phyloP scores from a whole-genome alignment of 2,113 vertebrate genomes.

The Pycnonotus jocosus region DNA sequence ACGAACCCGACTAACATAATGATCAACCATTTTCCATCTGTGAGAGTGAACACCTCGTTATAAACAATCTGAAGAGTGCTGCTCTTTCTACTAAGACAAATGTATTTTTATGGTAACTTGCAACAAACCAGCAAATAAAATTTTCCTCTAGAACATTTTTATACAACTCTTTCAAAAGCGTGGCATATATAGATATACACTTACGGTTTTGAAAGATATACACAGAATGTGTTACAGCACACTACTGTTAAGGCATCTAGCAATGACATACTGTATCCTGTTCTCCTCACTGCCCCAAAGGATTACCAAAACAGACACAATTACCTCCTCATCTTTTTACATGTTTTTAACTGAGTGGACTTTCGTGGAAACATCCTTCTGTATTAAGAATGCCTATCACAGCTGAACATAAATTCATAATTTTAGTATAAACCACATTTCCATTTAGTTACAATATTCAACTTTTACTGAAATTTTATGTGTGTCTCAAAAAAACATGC shows the following conservation, averaged over 20 bases:
- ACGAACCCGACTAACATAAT: constrained; percentile 85
- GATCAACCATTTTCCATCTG: constrained; percentile 97
- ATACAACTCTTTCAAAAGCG: not conserved
- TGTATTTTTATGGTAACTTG: not conserved
- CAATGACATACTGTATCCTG: not conserved
- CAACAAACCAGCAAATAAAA: not conserved
- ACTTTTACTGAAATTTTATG: not conserved
- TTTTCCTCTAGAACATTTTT: not conserved
- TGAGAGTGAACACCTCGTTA: constrained; percentile 15
- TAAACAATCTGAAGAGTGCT: not conserved
- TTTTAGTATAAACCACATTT: not conserved
- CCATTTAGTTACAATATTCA: not conserved
- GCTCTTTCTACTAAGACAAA: not conserved
- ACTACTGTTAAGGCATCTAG: not conserved
- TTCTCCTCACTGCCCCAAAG: not conserved
- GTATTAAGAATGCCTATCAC: not conserved
- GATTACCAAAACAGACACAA: not conserved
- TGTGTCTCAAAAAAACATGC: accelerated
- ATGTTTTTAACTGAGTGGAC: not conserved
- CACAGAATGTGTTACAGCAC: not conserved
- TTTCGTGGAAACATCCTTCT: not conserved
- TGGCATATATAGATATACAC: not conserved
- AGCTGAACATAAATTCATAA: not conserved
- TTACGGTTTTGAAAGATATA: not conserved
- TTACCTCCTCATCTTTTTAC: not conserved